These are phyloP conservation scores for Rhinoraja longicauda DNA, from an alignment of 2,797 vertebrate species.

Conservation along the genomic window DNA sequence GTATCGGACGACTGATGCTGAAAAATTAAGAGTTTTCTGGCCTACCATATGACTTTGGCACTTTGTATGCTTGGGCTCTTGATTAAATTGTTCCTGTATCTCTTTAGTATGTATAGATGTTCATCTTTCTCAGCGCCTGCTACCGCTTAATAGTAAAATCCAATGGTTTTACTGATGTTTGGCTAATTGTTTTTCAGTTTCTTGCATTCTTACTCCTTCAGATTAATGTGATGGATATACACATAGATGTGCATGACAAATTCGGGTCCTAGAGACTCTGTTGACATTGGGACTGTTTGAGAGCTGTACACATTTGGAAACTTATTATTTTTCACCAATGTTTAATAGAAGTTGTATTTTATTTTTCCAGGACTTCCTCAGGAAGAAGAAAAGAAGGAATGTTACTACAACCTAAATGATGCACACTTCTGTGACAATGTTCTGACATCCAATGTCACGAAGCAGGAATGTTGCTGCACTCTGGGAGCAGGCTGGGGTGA, in stretches of 20 bases:
- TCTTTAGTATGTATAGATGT: too few relatives aligned
- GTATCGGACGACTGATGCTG: too few relatives aligned
- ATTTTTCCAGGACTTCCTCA: slow-evolving; percentile 42
- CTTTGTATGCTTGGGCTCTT: too few relatives aligned
- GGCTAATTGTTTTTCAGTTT: too few relatives aligned
- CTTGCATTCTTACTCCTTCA: too few relatives aligned
- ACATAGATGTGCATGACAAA: neutral
- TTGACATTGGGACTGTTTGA: neutral
- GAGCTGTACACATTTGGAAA: neutral
- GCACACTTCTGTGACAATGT: slow-evolving; percentile 93
- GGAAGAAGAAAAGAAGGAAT: slow-evolving; percentile 79
- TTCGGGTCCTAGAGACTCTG: neutral
- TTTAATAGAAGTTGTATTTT: neutral
- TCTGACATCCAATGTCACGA: slow-evolving; percentile 81
- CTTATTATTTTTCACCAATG: neutral
- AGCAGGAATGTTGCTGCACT: slow-evolving; percentile 93
- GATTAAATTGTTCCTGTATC: too few relatives aligned
- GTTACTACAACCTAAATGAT: slow-evolving; percentile 84
- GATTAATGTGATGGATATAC: too few relatives aligned
- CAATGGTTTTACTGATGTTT: too few relatives aligned
- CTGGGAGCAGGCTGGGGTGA: slow-evolving; percentile 94
- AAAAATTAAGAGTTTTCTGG: too few relatives aligned
- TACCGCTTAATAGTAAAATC: too few relatives aligned
- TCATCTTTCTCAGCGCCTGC: too few relatives aligned
- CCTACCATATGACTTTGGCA: too few relatives aligned